Base-by-base conservation (phyloP, 2,888 invertebrate species). In the Chouioia cunea region DNA sequence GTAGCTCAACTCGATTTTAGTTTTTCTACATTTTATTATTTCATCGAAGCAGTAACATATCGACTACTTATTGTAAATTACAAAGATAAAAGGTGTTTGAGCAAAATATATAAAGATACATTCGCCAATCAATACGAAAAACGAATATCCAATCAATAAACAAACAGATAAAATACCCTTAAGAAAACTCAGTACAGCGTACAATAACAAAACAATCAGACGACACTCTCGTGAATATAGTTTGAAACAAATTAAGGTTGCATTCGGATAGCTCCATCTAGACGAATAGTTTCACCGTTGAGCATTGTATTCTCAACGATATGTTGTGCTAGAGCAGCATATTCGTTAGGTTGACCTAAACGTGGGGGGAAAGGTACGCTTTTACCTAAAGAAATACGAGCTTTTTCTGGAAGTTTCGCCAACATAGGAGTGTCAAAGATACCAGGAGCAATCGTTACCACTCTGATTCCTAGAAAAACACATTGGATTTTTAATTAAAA, bases 241-340 rank as follows among this genome's bases (percentile, higher is more conserved):
- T 10, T 8, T 36, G 2, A 4, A 27, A 6, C 36, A 36, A 4
- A 1, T 36, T 36, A 89, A 56, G 88, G 87, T 77, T 88, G 88
- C 90, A 90, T 89, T 78, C 90, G 86, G 6, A 90, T 80, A 18
- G 88, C 88, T 52, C 89, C 90, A 73, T 90, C 90, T 12, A 90
- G 80, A 60, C 90, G 86, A 75, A 90, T 89, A 1, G 88, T 88
- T 78, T 90, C 90, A 0, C 89, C 90, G 65, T 90, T 90, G 20
- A 90, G 81, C 85, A 89, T 83, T 0, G 88, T 87, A 81, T 90
- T 90, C 76, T 89, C 88, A 52, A 90, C 87, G 64, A 90, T 88
- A 53, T 86, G 83, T 75, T 89, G 88, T 0, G 87, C 89, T 0
- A 90, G 82, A 0, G 86, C 80, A 0, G 89, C 90, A 60, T 85